phyloP scores from a whole-genome alignment of 1,140 invertebrate genomes.

The Wiebesia pumilae region DNA sequence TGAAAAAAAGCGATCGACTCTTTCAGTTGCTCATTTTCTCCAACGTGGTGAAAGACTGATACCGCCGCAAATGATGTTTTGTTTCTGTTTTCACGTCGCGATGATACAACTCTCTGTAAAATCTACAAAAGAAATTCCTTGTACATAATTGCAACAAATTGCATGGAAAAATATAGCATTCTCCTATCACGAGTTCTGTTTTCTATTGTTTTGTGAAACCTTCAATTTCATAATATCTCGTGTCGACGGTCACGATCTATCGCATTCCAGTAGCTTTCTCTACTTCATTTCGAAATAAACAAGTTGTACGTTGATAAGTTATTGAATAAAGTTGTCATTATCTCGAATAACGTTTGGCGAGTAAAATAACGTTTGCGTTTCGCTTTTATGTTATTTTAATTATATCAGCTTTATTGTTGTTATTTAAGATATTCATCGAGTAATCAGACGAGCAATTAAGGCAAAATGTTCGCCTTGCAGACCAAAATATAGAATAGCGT shows the following conservation, averaged over 20 bases:
- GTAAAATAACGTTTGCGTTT: not conserved
- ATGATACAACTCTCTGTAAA: not conserved
- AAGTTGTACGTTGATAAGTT: not conserved
- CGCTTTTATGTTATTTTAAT: not conserved
- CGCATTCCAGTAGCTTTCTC: not conserved
- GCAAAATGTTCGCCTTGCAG: not conserved
- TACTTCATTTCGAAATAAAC: not conserved
- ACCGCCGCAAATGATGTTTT: constrained; percentile 4
- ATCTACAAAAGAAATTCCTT: not conserved
- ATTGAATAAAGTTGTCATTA: not conserved
- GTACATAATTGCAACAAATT: not conserved
- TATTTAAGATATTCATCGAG: not conserved
- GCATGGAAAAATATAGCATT: not conserved
- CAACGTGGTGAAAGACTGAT: constrained; percentile 2
- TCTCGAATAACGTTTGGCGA: not conserved
- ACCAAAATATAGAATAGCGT: not conserved
- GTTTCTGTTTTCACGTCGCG: not conserved
- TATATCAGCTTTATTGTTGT: not conserved
- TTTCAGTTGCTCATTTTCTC: constrained; percentile 8
- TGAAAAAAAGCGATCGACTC: constrained; percentile 19
- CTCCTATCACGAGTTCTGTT: not conserved
- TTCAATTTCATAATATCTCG: not conserved
- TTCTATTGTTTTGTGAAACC: constrained; percentile 7
- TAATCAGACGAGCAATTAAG: not conserved
- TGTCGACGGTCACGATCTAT: not conserved